These are phyloP conservation scores for Cynopterus sphinx DNA, from an alignment of 2,797 vertebrate species.

Conservation along the genomic window DNA sequence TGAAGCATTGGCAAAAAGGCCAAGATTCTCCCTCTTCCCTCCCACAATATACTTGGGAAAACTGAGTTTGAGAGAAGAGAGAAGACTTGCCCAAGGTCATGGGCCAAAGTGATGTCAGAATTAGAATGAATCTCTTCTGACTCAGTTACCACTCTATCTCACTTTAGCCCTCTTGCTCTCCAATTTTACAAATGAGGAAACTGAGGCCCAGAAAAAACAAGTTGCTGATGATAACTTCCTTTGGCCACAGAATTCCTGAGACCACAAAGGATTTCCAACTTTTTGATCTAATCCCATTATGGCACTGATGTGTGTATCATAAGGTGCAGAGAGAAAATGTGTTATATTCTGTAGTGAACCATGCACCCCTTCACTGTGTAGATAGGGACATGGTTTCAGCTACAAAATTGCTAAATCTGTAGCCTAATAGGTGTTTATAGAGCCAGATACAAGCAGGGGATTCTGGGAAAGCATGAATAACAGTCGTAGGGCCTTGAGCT, in stretches of 20 bases:
- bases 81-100: background rate
- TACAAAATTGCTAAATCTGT: background rate
- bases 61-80: background rate
- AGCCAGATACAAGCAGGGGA: background rate
- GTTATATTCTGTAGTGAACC: background rate
- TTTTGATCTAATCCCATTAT: background rate
- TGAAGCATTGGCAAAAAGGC: background rate
- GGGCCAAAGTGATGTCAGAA: background rate
- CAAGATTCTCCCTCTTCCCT: background rate
- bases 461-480: background rate
- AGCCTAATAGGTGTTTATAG: background rate
- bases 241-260: conserved; percentile 33
- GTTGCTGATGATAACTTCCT: background rate
- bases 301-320: background rate
- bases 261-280: background rate
- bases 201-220: background rate
- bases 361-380: background rate
- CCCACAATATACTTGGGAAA: background rate
- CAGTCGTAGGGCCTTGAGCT: background rate
- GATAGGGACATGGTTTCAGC: background rate
- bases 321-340: background rate
- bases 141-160: background rate
- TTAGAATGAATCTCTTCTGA: background rate
- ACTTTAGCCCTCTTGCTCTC: background rate
- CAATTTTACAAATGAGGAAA: conserved; percentile 24